A percentile compares a stretch with the other conserved stretches of the same genome.
phyloP scores from a whole-genome alignment of 2,888 invertebrate species.

The Xanthia icteritia region DNA sequence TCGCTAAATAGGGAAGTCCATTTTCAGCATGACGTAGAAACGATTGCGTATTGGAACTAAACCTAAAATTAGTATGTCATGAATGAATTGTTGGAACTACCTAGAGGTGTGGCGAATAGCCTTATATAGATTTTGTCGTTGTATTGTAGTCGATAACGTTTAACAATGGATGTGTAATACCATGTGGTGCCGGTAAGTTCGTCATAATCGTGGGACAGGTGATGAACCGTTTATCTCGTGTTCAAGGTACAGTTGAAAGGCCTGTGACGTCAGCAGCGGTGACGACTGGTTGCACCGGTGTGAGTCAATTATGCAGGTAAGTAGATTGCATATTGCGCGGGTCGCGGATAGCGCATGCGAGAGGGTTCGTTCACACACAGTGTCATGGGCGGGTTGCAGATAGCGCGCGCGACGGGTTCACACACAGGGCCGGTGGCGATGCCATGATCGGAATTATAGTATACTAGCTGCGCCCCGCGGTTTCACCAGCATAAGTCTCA shows the following conservation, averaged over 20 bases:
- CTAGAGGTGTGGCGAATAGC: not conserved
- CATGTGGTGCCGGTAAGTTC: not conserved
- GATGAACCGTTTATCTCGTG: slow-evolving; percentile 54
- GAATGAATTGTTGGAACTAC: slow-evolving; percentile 2
- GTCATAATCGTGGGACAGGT: slow-evolving; percentile 48
- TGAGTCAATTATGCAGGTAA: slow-evolving; percentile 50
- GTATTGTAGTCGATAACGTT: not conserved
- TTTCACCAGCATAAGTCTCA: too few species aligned
- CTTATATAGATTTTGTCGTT: slow-evolving; percentile 21
- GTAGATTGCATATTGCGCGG: slow-evolving; percentile 23
- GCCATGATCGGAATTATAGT: not conserved
- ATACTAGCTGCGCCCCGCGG: too few species aligned
- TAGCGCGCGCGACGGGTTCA: not conserved
- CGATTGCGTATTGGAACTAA: not conserved
- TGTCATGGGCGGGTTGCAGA: slow-evolving; percentile 36
- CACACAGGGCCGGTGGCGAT: slow-evolving; percentile 20
- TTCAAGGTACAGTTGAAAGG: slow-evolving; percentile 37
- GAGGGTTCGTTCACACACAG: too few species aligned
- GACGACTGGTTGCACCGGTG: slow-evolving; percentile 24
- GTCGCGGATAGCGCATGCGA: too few species aligned
- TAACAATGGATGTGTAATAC: slow-evolving; percentile 16
- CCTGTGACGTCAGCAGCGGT: slow-evolving; percentile 52
- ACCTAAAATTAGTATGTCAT: slow-evolving; percentile 15
- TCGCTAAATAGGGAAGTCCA: slow-evolving; percentile 18
- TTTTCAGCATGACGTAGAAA: not conserved